Conservation (phyloP, 2,888 invertebrate genomes). For the Polylopha cassiicola region DNA sequence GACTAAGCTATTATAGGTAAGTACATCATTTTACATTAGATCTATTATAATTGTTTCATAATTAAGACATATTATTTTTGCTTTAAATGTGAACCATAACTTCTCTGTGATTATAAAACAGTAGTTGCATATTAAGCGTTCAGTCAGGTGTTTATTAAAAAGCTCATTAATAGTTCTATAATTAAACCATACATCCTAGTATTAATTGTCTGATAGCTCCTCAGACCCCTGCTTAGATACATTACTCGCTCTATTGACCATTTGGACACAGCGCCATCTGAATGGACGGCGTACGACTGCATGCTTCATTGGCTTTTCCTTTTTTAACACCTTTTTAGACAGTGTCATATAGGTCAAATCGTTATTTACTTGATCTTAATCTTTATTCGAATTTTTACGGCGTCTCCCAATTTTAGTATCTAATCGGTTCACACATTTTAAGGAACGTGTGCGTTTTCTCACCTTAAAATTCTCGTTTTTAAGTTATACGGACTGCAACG, state of each 20-base stretch:
- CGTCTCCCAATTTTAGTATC: not conserved
- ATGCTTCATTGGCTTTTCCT: constrained; percentile 41
- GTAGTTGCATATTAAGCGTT: too few species aligned
- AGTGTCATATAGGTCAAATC: constrained; percentile 6
- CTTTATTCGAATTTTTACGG: not conserved
- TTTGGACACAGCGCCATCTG: constrained; percentile 52
- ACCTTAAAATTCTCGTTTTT: too few species aligned
- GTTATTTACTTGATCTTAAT: not conserved
- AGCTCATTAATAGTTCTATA: constrained; percentile 1
- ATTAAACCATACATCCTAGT: constrained; percentile 22
- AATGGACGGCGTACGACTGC: constrained; percentile 47
- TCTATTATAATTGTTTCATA: too few species aligned
- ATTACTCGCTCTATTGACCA: constrained; percentile 52
- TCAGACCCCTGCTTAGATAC: constrained; percentile 37
- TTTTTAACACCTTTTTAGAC: constrained; percentile 1
- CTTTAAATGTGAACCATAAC: too few species aligned
- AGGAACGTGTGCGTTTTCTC: too few species aligned
- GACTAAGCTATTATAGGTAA: too few species aligned
- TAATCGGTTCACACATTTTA: constrained; percentile 3
- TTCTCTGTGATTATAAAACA: too few species aligned
- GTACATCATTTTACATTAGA: too few species aligned
- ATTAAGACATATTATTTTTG: too few species aligned
- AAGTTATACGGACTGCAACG: too few species aligned
- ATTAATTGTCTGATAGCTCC: constrained; percentile 35
- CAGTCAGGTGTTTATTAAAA: too few species aligned